Evolutionary conservation across 2,113 vertebrate genomes (phyloP).

Genomic region (Chaenogobius annularis): DNA sequence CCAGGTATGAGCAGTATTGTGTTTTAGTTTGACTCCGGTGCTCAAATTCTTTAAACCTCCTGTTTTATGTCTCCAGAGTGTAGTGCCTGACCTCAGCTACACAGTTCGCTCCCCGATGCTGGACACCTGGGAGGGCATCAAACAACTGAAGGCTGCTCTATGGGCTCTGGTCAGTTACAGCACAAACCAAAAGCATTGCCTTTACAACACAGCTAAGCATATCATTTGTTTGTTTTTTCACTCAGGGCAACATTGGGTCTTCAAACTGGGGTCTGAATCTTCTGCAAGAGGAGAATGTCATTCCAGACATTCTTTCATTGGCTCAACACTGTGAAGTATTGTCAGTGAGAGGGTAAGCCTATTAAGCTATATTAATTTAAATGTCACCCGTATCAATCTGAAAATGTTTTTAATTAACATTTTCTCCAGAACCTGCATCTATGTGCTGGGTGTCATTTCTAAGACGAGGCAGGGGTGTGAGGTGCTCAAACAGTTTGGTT

Average conservation of each 20-base stretch:
- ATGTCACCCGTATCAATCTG: background rate
- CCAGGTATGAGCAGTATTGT: conserved; percentile 78
- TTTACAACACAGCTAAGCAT: background rate
- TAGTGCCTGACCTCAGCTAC: conserved; percentile 95
- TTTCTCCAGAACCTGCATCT: conserved; percentile 86
- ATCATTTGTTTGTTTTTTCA: conserved; percentile 35
- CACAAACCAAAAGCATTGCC: background rate
- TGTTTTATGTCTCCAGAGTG: conserved; percentile 75
- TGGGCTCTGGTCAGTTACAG: conserved; percentile 90
- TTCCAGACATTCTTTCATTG: conserved; percentile 91
- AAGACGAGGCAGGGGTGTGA: conserved; percentile 98
- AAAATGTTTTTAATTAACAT: background rate
- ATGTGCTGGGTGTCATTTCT: conserved; percentile 92
- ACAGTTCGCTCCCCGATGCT: conserved; percentile 91
- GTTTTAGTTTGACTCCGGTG: no score
- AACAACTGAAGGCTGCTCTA: conserved; percentile 95
- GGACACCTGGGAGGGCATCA: conserved; percentile 98
- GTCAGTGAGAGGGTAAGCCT: conserved; percentile 90
- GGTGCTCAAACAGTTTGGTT: conserved; percentile 90
- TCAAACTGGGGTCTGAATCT: conserved; percentile 98
- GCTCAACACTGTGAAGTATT: conserved; percentile 95
- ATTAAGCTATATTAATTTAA: background rate
- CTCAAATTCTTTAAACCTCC: background rate
- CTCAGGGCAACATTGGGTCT: conserved; percentile 94
- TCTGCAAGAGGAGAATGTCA: conserved; percentile 96